Evolutionary conservation across 2,113 vertebrate genomes (phyloP).

Genomic region (Struthidea cinerea): DNA sequence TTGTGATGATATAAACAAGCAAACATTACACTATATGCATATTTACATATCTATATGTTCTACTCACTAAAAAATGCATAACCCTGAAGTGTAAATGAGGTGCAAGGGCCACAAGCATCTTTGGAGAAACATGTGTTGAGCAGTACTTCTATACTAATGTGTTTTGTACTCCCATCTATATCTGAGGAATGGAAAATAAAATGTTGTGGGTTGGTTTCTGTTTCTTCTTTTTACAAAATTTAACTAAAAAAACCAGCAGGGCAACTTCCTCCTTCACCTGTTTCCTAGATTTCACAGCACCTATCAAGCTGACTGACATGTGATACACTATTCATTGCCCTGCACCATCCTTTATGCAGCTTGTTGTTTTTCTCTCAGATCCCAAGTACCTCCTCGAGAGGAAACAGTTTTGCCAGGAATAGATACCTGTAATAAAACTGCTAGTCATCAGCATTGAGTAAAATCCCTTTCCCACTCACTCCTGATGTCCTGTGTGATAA

Average conservation of each 20-base stretch:
- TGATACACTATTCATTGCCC: neutral
- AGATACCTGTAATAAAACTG: neutral
- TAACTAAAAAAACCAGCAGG: neutral
- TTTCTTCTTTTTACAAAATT: neutral
- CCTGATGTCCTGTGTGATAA: neutral
- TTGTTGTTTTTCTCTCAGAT: neutral
- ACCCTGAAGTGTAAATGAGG: neutral
- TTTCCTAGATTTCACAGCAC: neutral
- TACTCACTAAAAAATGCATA: neutral
- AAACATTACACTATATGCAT: neutral
- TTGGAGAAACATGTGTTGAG: neutral
- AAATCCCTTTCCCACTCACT: neutral
- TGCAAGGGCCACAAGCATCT: neutral
- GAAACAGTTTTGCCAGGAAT: neutral
- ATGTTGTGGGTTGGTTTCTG: neutral
- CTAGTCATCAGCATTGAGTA: neutral
- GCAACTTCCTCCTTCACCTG: neutral
- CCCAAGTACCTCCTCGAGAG: neutral
- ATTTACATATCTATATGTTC: neutral
- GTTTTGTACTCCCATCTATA: neutral
- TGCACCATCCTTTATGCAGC: neutral
- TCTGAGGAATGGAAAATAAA: neutral
- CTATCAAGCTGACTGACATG: neutral
- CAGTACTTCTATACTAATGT: neutral
- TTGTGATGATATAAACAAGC: neutral